Percentiles rank a stretch among this genome's conserved stretches.
Conservation (phyloP, 2,113 vertebrate species). For the Oreochromis aureus region DNA sequence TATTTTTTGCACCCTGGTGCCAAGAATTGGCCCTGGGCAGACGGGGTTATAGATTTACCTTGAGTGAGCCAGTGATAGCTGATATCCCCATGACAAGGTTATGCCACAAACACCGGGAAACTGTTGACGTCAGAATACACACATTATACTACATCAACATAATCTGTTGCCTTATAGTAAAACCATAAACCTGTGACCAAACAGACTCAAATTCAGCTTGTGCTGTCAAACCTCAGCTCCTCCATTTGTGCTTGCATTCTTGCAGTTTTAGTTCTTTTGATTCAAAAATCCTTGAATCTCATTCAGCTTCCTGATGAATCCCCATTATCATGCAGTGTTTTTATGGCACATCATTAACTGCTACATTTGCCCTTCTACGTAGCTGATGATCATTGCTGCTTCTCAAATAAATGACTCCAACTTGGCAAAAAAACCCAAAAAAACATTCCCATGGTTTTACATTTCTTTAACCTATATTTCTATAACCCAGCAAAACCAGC, state of each 20-base stretch:
- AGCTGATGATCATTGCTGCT: not conserved
- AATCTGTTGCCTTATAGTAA: constrained; percentile 32
- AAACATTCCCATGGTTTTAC: not conserved
- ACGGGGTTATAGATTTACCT: constrained; percentile 56
- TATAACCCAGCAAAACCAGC: not conserved
- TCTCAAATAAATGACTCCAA: not conserved
- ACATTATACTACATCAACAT: constrained; percentile 3
- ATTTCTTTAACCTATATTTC: not conserved
- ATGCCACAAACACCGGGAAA: constrained; percentile 33
- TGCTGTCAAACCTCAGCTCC: not conserved
- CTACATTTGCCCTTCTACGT: not conserved
- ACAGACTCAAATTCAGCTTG: not conserved
- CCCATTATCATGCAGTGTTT: not conserved
- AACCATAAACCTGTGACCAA: not conserved
- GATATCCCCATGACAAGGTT: constrained; percentile 16
- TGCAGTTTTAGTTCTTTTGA: not conserved
- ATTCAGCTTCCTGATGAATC: not conserved
- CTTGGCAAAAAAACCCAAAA: not conserved
- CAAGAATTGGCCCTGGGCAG: constrained; percentile 34
- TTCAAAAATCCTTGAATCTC: not conserved
- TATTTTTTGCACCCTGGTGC: constrained; percentile 29
- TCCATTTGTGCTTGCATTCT: not conserved
- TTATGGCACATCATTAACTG: not conserved
- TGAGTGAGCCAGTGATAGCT: constrained; percentile 31
- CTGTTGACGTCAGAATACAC: constrained; percentile 28